Percentiles rank a stretch among this genome's conserved stretches.
These are phyloP conservation scores for Paramormyrops hopkinsi DNA, from an alignment of 2,797 vertebrate genomes.

Conservation along the genomic window DNA sequence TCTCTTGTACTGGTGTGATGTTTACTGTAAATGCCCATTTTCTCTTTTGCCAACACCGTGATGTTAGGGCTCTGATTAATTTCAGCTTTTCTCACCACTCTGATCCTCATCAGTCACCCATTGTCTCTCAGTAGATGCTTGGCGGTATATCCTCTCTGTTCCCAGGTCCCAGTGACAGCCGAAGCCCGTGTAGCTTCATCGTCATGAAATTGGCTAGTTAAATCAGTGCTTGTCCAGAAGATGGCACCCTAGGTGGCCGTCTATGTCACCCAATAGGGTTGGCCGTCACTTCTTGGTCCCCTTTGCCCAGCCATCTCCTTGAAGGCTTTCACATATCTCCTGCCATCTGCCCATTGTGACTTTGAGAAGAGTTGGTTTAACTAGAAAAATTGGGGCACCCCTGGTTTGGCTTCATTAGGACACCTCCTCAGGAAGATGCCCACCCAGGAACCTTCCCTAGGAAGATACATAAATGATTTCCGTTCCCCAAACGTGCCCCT, in stretches of 20 bases:
- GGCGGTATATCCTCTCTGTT: too few relatives aligned
- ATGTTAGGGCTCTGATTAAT: not conserved
- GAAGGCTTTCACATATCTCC: not conserved
- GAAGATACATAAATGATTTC: not conserved
- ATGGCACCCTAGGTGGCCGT: not conserved
- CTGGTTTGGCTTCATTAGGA: not conserved
- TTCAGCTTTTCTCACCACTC: not conserved
- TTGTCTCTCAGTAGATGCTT: not conserved
- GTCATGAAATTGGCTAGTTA: not conserved
- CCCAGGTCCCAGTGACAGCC: not conserved
- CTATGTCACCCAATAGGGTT: not conserved
- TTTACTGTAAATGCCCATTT: not conserved
- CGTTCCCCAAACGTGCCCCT: not conserved
- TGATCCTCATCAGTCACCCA: not conserved
- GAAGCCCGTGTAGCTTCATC: not conserved
- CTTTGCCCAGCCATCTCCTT: not conserved
- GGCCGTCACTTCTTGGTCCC: not conserved
- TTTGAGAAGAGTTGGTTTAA: not conserved
- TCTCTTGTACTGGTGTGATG: not conserved
- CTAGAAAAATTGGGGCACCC: not conserved
- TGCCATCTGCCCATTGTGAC: not conserved
- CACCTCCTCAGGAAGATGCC: not conserved
- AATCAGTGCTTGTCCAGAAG: not conserved
- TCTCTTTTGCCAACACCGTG: not conserved
- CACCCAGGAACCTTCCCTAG: not conserved